Evolutionary conservation across 2,888 invertebrate genomes (phyloP).

Genomic region (Macaria notata): DNA sequence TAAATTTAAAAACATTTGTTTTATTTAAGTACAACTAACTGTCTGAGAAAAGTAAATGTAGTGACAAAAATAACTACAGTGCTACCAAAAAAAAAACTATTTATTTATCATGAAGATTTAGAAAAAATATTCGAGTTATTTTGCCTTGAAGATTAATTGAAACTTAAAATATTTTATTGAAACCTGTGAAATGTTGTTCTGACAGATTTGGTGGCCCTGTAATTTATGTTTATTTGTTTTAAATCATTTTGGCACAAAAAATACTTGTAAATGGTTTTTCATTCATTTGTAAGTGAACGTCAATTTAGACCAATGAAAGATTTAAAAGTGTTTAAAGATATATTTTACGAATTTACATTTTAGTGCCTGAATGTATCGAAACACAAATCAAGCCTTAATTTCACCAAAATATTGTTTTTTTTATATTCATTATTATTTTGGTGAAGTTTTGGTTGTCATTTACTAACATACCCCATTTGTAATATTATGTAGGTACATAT

Average conservation of each 20-base stretch:
- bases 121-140: too few species aligned
- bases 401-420: background rate
- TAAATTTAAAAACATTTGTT: conserved; percentile 49
- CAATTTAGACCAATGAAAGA: too few species aligned
- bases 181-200: too few species aligned
- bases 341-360: too few species aligned
- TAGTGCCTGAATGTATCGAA: too few species aligned
- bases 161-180: too few species aligned
- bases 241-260: conserved; percentile 10
- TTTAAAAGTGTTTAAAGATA: too few species aligned
- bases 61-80: conserved; percentile 63
- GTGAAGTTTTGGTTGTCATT: conserved; percentile 9
- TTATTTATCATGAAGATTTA: too few species aligned
- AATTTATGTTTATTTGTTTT: too few species aligned
- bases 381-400: conserved; percentile 2
- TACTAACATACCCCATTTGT: conserved; percentile 31
- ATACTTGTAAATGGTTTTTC: too few species aligned
- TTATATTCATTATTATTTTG: conserved; percentile 1
- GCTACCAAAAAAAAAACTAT: background rate
- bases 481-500: conserved; percentile 2
- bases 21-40: conserved; percentile 80
- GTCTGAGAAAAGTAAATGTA: conserved; percentile 75
- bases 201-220: background rate
- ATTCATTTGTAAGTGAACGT: too few species aligned
- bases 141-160: too few species aligned